Evolutionary conservation across 1,140 invertebrate species (phyloP).

Genomic region (Lasioglossum baleicum): DNA sequence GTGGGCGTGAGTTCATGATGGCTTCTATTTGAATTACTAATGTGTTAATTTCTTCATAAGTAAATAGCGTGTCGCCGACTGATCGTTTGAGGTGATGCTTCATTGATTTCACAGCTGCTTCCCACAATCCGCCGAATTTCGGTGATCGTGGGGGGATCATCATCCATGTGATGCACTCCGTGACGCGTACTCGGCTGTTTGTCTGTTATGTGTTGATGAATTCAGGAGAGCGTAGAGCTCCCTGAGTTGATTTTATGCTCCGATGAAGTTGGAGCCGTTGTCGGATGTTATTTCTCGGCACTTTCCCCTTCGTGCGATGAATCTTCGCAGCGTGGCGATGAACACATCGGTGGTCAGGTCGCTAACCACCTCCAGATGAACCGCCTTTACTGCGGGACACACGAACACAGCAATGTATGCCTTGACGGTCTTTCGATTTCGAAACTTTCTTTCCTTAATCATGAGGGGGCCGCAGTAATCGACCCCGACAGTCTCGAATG

Average conservation of each 20-base stretch:
- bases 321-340: background rate
- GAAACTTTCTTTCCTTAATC: background rate
- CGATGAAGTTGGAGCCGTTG: background rate
- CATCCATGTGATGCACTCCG: background rate
- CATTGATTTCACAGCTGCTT: background rate
- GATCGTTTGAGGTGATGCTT: background rate
- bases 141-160: background rate
- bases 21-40: background rate
- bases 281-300: background rate
- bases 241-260: background rate
- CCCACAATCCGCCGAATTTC: constrained; percentile 3
- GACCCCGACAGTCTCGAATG: background rate
- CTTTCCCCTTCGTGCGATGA: background rate
- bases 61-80: background rate
- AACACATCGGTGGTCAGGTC: background rate
- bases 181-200: background rate
- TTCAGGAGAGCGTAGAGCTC: background rate
- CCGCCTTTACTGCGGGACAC: background rate
- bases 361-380: background rate
- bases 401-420: constrained; percentile 1
- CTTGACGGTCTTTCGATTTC: background rate
- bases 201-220: too few relatives aligned
- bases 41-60: background rate
- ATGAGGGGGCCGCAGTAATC: constrained; percentile 1
- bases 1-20: too few relatives aligned